Base-by-base conservation (phyloP, 2,888 invertebrate species). In the Caenorhabditis becei region DNA sequence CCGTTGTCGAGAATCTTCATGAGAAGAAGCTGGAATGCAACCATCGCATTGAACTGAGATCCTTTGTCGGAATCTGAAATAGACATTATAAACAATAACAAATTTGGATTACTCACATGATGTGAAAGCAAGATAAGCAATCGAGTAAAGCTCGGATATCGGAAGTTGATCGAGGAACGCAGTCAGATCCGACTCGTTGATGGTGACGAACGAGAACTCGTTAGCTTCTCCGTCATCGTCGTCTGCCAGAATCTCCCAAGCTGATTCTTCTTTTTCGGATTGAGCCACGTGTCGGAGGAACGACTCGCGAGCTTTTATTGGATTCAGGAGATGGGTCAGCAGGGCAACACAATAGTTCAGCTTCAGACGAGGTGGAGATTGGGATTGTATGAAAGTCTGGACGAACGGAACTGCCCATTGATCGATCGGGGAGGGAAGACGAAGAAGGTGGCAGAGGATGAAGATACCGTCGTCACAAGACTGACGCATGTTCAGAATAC, bases 1-100 rank as follows among this genome's bases (percentile, higher is more conserved):
- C 91, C 91, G 41, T 91, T 88, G 63, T 88, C 83, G 37, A 89
- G 80, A 32, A 90, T 71, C 80, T 89, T 90, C 87, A 87, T 85
- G 16, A 86, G 77, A 5, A 87, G 67, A 14, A 87, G 71, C 56
- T 87, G 87, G 63, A 87, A 87, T 24, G 90, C 88, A 44, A 90
- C 69, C 61, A 91, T 79, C 16, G 88, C 86, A 2, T 88, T 78
- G 63, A 91, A 84, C 24, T 88, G 87, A 53, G 79, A 74, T 14
- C 77, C 63, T 54, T 82, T 83, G 66, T 89, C 88, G 16, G 79
- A 53, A 56, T 84, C 89, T 89, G 65, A 78, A 87, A 69, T 1
- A 41, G 5, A 3, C 16, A 14, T 41, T 41, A 10, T 54, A 10
- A 32, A 10, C 32, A 32, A 32, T 10, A 7, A 4, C 4, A 4